Conservation (phyloP, 2,113 vertebrate species). For the Oreochromis niloticus region DNA sequence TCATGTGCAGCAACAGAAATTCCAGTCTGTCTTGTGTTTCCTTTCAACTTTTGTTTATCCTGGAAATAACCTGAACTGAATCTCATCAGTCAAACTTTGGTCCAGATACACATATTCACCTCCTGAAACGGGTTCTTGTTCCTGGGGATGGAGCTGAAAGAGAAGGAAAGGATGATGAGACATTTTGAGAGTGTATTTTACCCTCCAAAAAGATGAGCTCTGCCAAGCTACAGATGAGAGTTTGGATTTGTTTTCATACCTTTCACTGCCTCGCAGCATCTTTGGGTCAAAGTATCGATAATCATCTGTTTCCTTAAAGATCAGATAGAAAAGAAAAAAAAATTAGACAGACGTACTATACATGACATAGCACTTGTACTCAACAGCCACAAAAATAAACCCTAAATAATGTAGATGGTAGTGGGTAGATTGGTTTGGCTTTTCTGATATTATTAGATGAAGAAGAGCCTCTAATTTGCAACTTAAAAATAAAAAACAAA, state of each 20-base stretch:
- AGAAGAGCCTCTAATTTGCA: not conserved
- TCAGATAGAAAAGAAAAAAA: not conserved
- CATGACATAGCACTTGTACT: not conserved
- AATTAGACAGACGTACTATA: not conserved
- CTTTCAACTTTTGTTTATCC: not conserved
- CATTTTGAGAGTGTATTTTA: not conserved
- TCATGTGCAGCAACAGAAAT: not conserved
- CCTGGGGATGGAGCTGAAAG: slow-evolving; percentile 89
- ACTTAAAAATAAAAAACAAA: not conserved
- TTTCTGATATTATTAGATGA: not conserved
- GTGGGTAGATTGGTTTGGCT: not conserved
- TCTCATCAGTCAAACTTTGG: not conserved
- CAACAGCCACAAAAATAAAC: not conserved
- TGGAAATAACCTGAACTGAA: not conserved
- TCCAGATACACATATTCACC: slow-evolving; percentile 68
- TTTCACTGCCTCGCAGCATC: slow-evolving; percentile 94
- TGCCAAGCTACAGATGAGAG: not conserved
- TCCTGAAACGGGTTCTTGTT: slow-evolving; percentile 99
- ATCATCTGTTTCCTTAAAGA: slow-evolving; percentile 90
- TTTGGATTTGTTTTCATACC: slow-evolving; percentile 67
- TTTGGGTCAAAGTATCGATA: slow-evolving; percentile 98
- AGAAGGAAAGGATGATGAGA: slow-evolving; percentile 2
- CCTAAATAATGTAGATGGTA: not conserved
- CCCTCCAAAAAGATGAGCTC: not conserved
- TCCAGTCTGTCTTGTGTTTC: not conserved